Evolutionary conservation across 2,797 vertebrate species (phyloP).

Genomic region (Sorex maritimensis): DNA sequence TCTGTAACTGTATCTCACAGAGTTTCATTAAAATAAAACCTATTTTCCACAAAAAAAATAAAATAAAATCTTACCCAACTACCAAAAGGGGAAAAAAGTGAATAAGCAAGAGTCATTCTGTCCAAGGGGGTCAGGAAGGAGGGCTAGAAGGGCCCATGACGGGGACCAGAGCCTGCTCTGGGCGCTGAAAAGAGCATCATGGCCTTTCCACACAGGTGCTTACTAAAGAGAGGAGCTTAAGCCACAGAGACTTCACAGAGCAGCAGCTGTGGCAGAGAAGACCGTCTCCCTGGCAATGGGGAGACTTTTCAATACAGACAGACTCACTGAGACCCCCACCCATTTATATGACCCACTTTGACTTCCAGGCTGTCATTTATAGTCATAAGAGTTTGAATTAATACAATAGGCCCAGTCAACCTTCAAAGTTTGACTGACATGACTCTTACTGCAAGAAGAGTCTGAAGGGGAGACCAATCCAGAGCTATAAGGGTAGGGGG

Average conservation of each 20-base stretch:
- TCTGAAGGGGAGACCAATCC: neutral
- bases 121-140: neutral
- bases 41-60: too few species aligned
- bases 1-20: too few species aligned
- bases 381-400: slow-evolving; percentile 52
- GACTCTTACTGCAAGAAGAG: neutral
- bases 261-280: neutral
- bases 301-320: neutral
- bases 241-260: neutral
- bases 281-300: neutral
- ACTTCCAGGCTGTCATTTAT: neutral
- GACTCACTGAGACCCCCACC: too few species aligned
- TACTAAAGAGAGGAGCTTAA: neutral
- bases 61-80: too few species aligned
- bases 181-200: neutral
- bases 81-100: too few species aligned
- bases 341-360: too few species aligned
- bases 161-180: neutral
- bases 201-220: neutral
- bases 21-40: too few species aligned
- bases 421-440: neutral
- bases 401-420: neutral
- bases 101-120: neutral
- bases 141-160: neutral
- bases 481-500: neutral